A percentile compares a stretch with the other conserved stretches of the same genome.
Evolutionary conservation across 2,888 invertebrate species (phyloP).

Genomic region (Cetonia aurata): DNA sequence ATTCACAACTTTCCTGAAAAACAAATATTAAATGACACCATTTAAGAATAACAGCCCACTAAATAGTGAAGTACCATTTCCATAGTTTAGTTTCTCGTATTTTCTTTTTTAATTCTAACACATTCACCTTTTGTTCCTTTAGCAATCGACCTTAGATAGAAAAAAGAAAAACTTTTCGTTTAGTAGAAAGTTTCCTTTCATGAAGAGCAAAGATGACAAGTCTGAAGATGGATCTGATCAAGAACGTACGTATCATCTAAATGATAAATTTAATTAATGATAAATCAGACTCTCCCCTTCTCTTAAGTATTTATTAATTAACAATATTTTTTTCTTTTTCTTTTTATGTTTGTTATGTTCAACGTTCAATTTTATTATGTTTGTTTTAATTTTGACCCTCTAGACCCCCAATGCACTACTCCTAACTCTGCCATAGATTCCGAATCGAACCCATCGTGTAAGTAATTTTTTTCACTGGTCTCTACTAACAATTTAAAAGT

Average conservation of each 20-base stretch:
- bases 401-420: constrained; percentile 65
- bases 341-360: constrained; percentile 50
- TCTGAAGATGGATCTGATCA: constrained; percentile 97
- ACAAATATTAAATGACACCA: not conserved
- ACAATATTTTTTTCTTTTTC: constrained; percentile 41
- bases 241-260: constrained; percentile 86
- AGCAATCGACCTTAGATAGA: constrained; percentile 94
- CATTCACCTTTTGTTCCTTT: constrained; percentile 54
- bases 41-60: not conserved
- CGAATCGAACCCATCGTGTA: constrained; percentile 65
- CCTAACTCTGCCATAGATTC: constrained; percentile 65
- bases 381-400: constrained; percentile 60
- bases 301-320: constrained; percentile 19
- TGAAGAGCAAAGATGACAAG: constrained; percentile 99
- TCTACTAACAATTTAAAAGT: constrained; percentile 7
- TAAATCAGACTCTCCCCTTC: not conserved
- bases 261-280: not conserved
- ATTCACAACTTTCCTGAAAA: too few species aligned
- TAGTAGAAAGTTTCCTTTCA: constrained; percentile 98
- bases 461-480: constrained; percentile 57
- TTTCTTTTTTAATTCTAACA: constrained; percentile 45
- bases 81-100: too few species aligned
- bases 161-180: constrained; percentile 99
- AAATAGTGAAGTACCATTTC: not conserved
- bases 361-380: constrained; percentile 52